Conservation (phyloP, 2,888 invertebrate genomes). For the Meloe dianella region DNA sequence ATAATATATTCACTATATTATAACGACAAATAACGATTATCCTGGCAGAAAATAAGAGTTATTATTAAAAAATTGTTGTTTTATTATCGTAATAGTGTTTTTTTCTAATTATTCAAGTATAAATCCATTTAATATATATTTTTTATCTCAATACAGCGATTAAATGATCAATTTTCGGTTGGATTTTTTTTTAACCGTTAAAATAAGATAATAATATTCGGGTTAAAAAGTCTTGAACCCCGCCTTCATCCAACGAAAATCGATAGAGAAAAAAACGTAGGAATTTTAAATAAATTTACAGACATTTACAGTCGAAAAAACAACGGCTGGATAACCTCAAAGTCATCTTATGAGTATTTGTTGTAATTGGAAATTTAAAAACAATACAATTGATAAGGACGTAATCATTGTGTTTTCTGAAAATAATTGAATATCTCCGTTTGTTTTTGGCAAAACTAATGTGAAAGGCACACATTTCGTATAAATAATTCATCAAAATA, state of each 20-base stretch:
- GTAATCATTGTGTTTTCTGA: too few relatives aligned
- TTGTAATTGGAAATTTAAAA: not conserved
- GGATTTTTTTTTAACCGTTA: slow-evolving; percentile 6
- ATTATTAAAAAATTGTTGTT: too few relatives aligned
- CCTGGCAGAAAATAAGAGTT: too few relatives aligned
- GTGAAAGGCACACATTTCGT: too few relatives aligned
- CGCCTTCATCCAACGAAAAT: not conserved
- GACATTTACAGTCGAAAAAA: not conserved
- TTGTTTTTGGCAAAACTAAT: too few relatives aligned
- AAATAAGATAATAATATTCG: not conserved
- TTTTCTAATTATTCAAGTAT: too few relatives aligned
- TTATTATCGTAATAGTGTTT: too few relatives aligned
- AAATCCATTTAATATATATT: too few relatives aligned
- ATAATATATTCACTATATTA: too few relatives aligned
- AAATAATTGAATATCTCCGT: not conserved
- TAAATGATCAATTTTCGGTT: too few relatives aligned
- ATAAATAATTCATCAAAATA: slow-evolving; percentile 6
- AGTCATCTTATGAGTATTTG: not conserved
- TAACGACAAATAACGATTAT: too few relatives aligned
- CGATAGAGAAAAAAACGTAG: not conserved
- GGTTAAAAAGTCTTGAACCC: slow-evolving; percentile 11
- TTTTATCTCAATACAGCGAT: too few relatives aligned
- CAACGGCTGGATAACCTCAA: slow-evolving; percentile 4
- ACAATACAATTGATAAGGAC: not conserved
- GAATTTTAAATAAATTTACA: not conserved